Percentiles rank a stretch among this genome's conserved stretches.
phyloP scores from a whole-genome alignment of 92 coral and sea anemone genomes.

The Epizoanthus rinbou region DNA sequence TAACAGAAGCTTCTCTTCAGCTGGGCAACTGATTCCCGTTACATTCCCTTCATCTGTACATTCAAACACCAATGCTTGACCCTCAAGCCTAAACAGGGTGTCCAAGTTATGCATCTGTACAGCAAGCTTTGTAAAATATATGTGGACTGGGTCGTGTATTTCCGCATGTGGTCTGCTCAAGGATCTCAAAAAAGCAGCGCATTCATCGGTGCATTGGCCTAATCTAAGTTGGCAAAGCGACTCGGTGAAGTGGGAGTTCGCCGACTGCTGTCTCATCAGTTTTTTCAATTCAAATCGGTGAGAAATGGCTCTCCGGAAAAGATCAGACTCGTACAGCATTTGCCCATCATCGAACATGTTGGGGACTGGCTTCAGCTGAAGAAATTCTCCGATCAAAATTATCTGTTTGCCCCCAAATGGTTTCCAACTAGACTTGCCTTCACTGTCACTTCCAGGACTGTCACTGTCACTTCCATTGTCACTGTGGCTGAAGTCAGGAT shows the following conservation, averaged over 20 bases:
- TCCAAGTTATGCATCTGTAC: slow-evolving; percentile 35
- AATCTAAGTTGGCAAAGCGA: neutral
- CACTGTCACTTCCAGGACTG: neutral
- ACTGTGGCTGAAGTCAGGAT: no score
- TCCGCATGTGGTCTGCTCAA: slow-evolving; percentile 25
- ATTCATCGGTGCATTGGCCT: slow-evolving; percentile 22
- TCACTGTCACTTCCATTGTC: no score
- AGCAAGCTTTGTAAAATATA: slow-evolving; percentile 29
- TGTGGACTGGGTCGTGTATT: slow-evolving; percentile 15
- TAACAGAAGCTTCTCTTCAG: slow-evolving; percentile 20
- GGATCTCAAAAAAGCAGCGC: neutral
- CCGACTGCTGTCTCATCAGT: slow-evolving; percentile 9
- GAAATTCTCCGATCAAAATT: neutral
- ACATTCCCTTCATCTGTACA: slow-evolving; percentile 28
- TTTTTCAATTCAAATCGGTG: slow-evolving; percentile 32
- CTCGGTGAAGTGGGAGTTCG: neutral
- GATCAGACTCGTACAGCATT: no score
- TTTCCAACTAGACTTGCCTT: neutral
- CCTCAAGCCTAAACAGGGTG: neutral
- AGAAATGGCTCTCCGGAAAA: neutral
- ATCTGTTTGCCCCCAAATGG: neutral
- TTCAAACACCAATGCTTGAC: neutral
- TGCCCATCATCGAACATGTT: neutral
- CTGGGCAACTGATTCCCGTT: slow-evolving; percentile 36
- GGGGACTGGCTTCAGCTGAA: neutral